Evolutionary conservation across 2,113 vertebrate genomes (phyloP).

Genomic region (Oriolus oriolus): DNA sequence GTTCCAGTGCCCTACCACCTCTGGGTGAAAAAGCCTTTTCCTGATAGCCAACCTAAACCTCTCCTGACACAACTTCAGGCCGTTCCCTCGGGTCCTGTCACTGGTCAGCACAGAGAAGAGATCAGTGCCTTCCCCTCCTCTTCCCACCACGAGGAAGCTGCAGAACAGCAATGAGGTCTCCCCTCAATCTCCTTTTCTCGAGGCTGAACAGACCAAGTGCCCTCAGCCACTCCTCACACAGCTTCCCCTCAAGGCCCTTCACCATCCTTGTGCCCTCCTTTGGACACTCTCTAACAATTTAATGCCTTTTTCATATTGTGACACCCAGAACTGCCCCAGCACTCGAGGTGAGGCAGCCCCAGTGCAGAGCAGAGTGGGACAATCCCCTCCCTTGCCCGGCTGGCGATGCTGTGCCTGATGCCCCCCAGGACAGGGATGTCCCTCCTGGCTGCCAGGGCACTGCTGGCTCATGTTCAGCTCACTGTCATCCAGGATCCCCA

Average conservation of each 20-base stretch:
- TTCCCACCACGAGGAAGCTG: background rate
- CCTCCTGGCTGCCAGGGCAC: background rate
- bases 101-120: background rate
- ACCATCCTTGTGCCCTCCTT: background rate
- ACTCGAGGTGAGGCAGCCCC: background rate
- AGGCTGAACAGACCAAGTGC: background rate
- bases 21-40: background rate
- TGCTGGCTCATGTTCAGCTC: background rate
- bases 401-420: background rate
- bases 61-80: background rate
- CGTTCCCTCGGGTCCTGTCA: too few species aligned
- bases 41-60: background rate
- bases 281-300: background rate
- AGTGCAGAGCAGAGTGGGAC: background rate
- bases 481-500: accelerated
- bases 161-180: background rate
- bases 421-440: background rate
- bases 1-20: background rate
- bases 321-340: accelerated
- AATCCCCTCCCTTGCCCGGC: background rate
- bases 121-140: background rate
- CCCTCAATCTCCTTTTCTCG: background rate
- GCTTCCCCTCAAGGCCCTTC: background rate
- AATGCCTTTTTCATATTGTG: accelerated
- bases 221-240: background rate